Base-by-base conservation (phyloP, 2,797 vertebrate genomes). In the Urocyon cinereoargenteus region DNA sequence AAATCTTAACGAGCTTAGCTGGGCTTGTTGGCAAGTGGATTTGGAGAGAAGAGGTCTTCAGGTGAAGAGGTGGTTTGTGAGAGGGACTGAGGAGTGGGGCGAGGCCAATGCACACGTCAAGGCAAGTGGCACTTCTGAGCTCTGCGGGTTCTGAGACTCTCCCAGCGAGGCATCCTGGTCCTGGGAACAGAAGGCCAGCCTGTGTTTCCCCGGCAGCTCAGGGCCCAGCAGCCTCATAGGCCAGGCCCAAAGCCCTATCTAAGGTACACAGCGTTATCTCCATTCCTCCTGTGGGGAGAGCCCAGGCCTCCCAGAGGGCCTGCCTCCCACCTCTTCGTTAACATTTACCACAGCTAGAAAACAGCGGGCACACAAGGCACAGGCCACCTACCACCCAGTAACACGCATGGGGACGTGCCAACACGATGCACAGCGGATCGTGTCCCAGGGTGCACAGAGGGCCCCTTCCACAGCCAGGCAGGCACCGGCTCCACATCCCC, bases 231-330 rank as follows among this genome's bases (percentile, higher is more conserved):
- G 95, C 40, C 51, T 73, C 36, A 0, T 85, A 79, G 93, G 87
- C 97, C 62, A 3, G 89, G 93, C 36, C 82, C 21, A 51, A 51
- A 87, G 96, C 90, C 62, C 97, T 98, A 98, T 98, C 98, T 98
- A 97, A 97, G 97, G 96, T 98, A 98, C 98, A 98, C 96, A 98
- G 96, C 85, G 28, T 94, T 98, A 98, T 98, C 97, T 97, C 84
- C 93, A 72, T 96, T 94, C 90, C 90, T 97, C 85, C 68, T 10
- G 0, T 83, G 24, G 36, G 66, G 96, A 75, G 87, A 91, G 79
- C 72, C 89, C 73, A 94, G 97, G 97, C 94, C 97, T 97, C 97
- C 97, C 49, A 36, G 91, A 90, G 97, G 93, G 87, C 96, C 87
- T 61, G 94, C 91, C 91, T 94, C 95, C 97, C 86, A 59, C 84